phyloP scores from a whole-genome alignment of 2,797 vertebrate species.

The Sebastes itinus region DNA sequence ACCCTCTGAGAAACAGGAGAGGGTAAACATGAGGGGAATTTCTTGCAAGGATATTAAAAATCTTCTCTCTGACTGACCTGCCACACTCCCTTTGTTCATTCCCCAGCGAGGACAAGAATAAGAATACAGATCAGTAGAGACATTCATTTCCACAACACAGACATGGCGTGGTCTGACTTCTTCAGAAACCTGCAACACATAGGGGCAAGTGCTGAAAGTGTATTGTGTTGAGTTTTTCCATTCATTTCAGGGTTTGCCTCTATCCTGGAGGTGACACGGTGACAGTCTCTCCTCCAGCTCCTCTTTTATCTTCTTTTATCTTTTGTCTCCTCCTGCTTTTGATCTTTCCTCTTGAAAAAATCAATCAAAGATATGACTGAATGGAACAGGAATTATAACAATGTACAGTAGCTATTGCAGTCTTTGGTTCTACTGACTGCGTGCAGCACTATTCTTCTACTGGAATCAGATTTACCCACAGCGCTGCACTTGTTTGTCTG shows the following conservation, averaged over 20 bases:
- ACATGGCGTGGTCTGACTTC: background rate
- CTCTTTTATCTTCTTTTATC: slow-evolving; percentile 61
- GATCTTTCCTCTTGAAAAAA: slow-evolving; percentile 46
- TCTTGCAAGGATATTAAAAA: slow-evolving; percentile 37
- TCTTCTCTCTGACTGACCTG: background rate
- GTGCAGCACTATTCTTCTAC: background rate
- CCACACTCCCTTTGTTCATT: background rate
- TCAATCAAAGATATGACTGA: slow-evolving; percentile 33
- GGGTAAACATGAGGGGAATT: slow-evolving; percentile 43
- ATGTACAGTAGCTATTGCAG: background rate
- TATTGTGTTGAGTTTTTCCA: background rate
- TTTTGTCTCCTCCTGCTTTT: slow-evolving; percentile 60
- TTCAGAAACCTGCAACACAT: background rate
- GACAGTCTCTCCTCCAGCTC: slow-evolving; percentile 51
- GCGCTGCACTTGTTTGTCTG: background rate
- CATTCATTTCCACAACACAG: slow-evolving; percentile 1
- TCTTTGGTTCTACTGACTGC: background rate
- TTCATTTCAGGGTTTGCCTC: slow-evolving; percentile 20
- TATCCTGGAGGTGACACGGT: slow-evolving; percentile 12
- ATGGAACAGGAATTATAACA: slow-evolving; percentile 6
- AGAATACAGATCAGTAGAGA: slow-evolving; percentile 14
- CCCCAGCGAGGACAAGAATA: background rate
- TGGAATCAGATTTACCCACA: background rate
- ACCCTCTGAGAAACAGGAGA: slow-evolving; percentile 14
- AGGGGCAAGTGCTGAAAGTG: background rate